Base-by-base conservation (phyloP, 2,113 vertebrate species). In the Halichoerus grypus region DNA sequence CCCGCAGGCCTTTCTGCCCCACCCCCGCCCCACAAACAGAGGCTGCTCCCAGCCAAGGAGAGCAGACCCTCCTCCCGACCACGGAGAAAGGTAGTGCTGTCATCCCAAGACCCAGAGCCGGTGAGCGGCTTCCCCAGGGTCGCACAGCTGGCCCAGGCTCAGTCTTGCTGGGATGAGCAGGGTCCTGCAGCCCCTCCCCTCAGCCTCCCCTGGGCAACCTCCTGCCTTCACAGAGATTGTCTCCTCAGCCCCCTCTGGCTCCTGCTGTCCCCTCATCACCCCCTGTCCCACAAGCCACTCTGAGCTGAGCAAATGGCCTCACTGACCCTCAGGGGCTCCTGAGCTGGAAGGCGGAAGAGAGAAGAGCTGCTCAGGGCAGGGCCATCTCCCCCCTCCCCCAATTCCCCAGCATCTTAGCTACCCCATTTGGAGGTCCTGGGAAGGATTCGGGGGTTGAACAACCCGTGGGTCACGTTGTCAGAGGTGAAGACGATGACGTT, bases 401-500 rank as follows among this genome's bases (percentile, higher is more conserved):
- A 15, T 16, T 19, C 57, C 77, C 12, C 11, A 19, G 39, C 1
- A 0, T n/a, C 85, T 85, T 39, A 88, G 46, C 61, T 97, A 97
- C 97, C 97, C 95, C 96, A 84, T 61, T 89, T 97, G 77, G 93
- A 93, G 55, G 86, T 28, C 94, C 49, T 93, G 88, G 93, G 97
- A 59, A 98, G 96, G 96, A 97, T 1, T 0, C 3, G 36, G 24
- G 97, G 57, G 76, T 98, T 98, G 97, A 99, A 99, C n/a, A 99
- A 94, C 2, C 98, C 98, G 0, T 39, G 24, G 12, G 84, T 5
- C n/a, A 99, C 63, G 0, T 98, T 77, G 0, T 96, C n/a, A 0
- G 98, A 98, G 36, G 97, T 97, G 63, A 99, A 99, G 39, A 99
- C 13, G 4, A 96, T 67, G 33, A 99, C 31, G 18, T 87, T 98